Percentiles rank a stretch among this genome's conserved stretches.
Evolutionary conservation across 2,113 vertebrate genomes (phyloP).

Genomic region (Ia io): DNA sequence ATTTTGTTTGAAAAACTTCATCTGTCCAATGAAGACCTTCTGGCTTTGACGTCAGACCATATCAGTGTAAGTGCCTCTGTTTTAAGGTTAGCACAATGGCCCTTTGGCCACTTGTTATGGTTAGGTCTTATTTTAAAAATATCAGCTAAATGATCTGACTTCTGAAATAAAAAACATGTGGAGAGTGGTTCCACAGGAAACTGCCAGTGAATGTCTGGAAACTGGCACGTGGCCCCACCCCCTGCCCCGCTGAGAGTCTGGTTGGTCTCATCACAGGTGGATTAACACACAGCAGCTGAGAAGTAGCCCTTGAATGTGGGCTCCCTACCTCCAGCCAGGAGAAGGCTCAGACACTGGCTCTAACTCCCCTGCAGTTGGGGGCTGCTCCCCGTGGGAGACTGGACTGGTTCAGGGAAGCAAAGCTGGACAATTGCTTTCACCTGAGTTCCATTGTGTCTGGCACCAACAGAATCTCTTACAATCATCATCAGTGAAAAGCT

Average conservation of each 20-base stretch:
- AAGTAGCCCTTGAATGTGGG: background rate
- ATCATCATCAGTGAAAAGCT: background rate
- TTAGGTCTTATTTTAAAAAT: conserved; percentile 19
- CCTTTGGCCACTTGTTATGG: background rate
- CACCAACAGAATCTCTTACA: background rate
- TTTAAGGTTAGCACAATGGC: background rate
- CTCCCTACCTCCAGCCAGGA: background rate
- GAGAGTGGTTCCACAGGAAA: background rate
- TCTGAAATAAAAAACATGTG: conserved; percentile 26
- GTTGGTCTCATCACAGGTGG: background rate
- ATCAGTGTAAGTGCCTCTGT: conserved; percentile 73
- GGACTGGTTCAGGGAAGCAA: background rate
- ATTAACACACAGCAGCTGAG: background rate
- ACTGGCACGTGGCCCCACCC: background rate
- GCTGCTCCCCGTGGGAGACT: background rate
- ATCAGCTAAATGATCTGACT: background rate
- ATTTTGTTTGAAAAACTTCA: conserved; percentile 83
- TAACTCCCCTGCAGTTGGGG: background rate
- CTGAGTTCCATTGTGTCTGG: background rate
- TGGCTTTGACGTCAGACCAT: conserved; percentile 76
- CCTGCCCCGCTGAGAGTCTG: background rate
- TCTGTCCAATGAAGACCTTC: conserved; percentile 71
- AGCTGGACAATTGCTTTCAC: background rate
- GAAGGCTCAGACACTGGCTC: background rate
- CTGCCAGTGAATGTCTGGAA: background rate